Evolutionary conservation across 2,113 vertebrate species (phyloP), one percentile per base, ranked within the genome.

Genomic region (Paracanthobrama guichenoti): DNA sequence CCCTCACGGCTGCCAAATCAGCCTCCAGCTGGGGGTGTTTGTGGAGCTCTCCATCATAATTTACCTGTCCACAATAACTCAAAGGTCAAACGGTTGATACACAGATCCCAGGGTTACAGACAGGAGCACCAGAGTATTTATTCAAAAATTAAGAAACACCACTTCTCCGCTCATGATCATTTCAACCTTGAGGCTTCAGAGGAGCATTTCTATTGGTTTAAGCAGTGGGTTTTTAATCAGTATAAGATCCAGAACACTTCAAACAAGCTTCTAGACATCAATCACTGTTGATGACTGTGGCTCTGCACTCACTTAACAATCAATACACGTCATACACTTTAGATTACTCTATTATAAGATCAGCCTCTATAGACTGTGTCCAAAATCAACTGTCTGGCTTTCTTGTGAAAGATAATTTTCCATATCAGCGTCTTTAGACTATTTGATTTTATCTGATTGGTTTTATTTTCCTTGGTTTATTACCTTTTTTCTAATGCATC

Each of bases 1-100:
- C 96, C 92, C 95, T 95, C 88, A 97, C 96, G 10, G 96, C 96
- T 46, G 92, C 94, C 87, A 97, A 88, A 90, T 97, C 96, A 62
- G 96, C 95, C 69, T 97, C 96, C 81, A 97, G 89, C 83, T 97
- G 96, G 9, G 95, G 95, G 84, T 97, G 96, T 82, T 97, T 97
- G 88, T 96, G 95, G 84, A 97, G 94, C 84, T 97, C 96, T 66
- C 96, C 96, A 50, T 97, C 96, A 71, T 96, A 97, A 90, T 92
- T 97, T 90, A 96, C 96, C 96, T 97, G 88, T 6, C 0, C 73
- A 73, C 24, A 82, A 14, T 82, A 73, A 77, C 60, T 73, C 57
- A 72, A 18, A 83, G 9, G 69, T 78, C 83, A 84, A 22, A 20
- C 18, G 53, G 18, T 31, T 55, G 44, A 82, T 77, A 69, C 53